Evolutionary conservation across 2,888 invertebrate genomes (phyloP), one percentile per base, ranked within the genome.

Genomic region (Nebria brevicollis): DNA sequence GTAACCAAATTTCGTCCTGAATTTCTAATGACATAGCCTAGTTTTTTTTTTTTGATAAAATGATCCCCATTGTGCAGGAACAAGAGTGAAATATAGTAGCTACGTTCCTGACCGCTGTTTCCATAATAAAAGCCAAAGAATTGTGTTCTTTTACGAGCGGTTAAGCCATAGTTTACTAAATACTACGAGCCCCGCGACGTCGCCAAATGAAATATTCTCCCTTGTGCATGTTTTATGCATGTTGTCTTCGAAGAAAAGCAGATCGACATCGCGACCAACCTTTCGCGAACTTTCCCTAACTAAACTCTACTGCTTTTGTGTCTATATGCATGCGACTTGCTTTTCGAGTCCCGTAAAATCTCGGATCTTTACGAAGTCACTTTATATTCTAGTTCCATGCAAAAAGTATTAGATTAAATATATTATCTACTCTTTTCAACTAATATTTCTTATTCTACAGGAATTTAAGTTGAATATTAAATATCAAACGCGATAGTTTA

Each of bases 81-180:
- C 13, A 54, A 11, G 54, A 8, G 54, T 54, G 54, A 54, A 54
- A 54, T 54, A 54, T 54, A 66, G 66, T 34, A 73, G 65, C 64
- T 65, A 77, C 72, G 72, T 34, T 72, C 65, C 26, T 78, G 73
- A 11, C 42, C 65, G 64, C 54, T 54, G 54, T 54, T 54, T 54
- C 54, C 54, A 54, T 54, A 54, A 54, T 54, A 54, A 54, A 54
- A 54, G 54, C 54, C 8, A 54, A 54, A 54, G 54, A 54, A 54
- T 73, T 68, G 75, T 75, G 66, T 34, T 13, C 34, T 42, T 79
- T 79, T 79, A 79, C 79, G 79, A 79, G 72, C 75, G 68, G 75
- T 43, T 75, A 75, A 79, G 79, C 74, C 75, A 75, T 79, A 79
- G 79, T 79, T 79, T 79, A 79, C 79, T 79, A 79, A 79, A 79